A percentile compares a stretch with the other conserved stretches of the same genome.
phyloP scores from a whole-genome alignment of 1,140 invertebrate species.

The Drosophila saltans region DNA sequence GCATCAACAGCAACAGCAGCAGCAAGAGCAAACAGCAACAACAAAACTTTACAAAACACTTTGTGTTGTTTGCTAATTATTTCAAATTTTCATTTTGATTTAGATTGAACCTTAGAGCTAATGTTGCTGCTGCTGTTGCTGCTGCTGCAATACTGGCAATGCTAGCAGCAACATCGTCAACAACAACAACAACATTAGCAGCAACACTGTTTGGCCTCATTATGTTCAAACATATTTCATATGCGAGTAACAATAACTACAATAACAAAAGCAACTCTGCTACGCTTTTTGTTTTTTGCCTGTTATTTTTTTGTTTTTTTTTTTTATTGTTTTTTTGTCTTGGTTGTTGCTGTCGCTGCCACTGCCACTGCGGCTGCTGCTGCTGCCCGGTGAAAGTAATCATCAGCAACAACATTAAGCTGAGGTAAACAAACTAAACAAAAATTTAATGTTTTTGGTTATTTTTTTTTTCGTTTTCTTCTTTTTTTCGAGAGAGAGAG shows the following conservation, averaged over 20 bases:
- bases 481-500: background rate
- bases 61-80: slow-evolving; percentile 21
- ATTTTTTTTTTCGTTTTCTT: slow-evolving; percentile 2
- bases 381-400: slow-evolving; percentile 29
- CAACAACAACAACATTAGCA: slow-evolving; percentile 10
- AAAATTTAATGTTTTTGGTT: slow-evolving; percentile 6
- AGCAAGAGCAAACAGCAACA: slow-evolving; percentile 10
- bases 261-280: slow-evolving; percentile 21
- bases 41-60: slow-evolving; percentile 14
- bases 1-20: slow-evolving; percentile 17
- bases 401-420: slow-evolving; percentile 26
- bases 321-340: background rate
- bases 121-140: slow-evolving; percentile 1
- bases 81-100: slow-evolving; percentile 22
- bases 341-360: slow-evolving; percentile 8
- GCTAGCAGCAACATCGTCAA: background rate
- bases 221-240: slow-evolving; percentile 35
- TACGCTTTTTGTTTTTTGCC: slow-evolving; percentile 4
- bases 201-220: slow-evolving; percentile 6
- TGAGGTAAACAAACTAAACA: slow-evolving; percentile 29
- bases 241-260: slow-evolving; percentile 17
- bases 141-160: slow-evolving; percentile 7
- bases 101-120: slow-evolving; percentile 22
- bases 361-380: background rate
- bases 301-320: background rate